Base-by-base conservation (phyloP, 1,140 invertebrate genomes). In the Trichogramma pretiosum region DNA sequence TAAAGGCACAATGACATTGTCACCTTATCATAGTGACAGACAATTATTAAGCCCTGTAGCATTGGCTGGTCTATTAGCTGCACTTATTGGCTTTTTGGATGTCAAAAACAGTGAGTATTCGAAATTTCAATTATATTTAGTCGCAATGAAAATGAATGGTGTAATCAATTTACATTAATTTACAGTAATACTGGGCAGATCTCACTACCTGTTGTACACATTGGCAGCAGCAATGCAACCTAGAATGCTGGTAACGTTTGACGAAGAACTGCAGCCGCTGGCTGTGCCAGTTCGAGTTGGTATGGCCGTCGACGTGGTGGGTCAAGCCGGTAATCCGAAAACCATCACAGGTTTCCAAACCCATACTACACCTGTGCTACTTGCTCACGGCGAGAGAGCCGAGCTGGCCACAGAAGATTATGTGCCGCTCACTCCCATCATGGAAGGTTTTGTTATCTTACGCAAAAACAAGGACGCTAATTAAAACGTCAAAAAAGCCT, bases 321-420 rank as follows among this genome's bases (percentile, higher is more conserved):
- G 96, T 5, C 97, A 99, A 74, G 97, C 97, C 7, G 97, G 97
- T 26, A 98, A 97, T 62, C 97, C 96, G 0, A 99, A 99, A 74
- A 98, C 96, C 1, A 99, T 99, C 40, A 99, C 97, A 17, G 97
- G 97, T 18, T 99, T 99, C 62, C 97, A 99, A 70, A 99, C 97
- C 1, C 96, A 99, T 65, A 98, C 95, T 10, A 99, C 96, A 8
- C 97, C 97, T 2, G 97, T 99, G 10, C 72, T 99, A 21, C 70
- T 99, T 28, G 93, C 93, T 0, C 89, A 93, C 66, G 97, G 97
- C 8, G 97, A 99, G 73, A 76, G 96, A 54, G 97, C 96, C 3
- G 97, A 99, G 71, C 73, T 99, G 17, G 96, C 97, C 0, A 98
- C 93, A 1, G 97, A 99, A 68, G 97, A 99, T 74, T 99, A 95